phyloP scores from a whole-genome alignment of 2,888 invertebrate genomes.

The Neuroscelio doddi region DNA sequence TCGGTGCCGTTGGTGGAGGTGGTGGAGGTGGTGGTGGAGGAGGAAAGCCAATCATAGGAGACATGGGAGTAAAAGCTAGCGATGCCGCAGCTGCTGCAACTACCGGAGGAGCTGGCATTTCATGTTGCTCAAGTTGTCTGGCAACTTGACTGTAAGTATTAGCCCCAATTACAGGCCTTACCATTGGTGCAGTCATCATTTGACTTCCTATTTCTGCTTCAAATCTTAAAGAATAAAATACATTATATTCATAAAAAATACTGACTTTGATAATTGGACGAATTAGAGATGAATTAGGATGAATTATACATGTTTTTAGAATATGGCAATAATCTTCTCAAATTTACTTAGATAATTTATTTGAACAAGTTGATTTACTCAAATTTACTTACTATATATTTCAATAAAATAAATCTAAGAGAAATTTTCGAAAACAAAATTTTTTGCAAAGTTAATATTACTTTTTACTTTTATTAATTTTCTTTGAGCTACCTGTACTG shows the following conservation, averaged over 20 bases:
- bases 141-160: slow-evolving; percentile 83
- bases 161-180: slow-evolving; percentile 81
- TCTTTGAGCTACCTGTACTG: no score
- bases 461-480: no score
- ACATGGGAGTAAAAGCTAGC: slow-evolving; percentile 70
- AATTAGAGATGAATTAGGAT: background rate
- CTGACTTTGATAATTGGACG: background rate
- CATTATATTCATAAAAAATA: no score
- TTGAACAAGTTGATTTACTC: no score
- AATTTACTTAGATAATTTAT: no score
- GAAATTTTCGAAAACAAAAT: no score
- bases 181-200: slow-evolving; percentile 73
- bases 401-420: no score
- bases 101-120: slow-evolving; percentile 69
- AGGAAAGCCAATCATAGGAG: slow-evolving; percentile 76
- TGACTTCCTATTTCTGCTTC: slow-evolving; percentile 89
- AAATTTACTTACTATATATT: no score
- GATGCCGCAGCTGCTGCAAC: slow-evolving; percentile 69
- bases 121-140: slow-evolving; percentile 77
- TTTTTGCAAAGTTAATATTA: no score
- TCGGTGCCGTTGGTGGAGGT: slow-evolving; percentile 77
- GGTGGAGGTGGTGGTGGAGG: slow-evolving; percentile 80
- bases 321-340: no score
- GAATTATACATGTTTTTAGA: slow-evolving; percentile 4
- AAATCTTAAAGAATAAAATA: no score